These are phyloP conservation scores for Thinocorus orbignyianus DNA, from an alignment of 2,113 vertebrate genomes.

Conservation along the genomic window DNA sequence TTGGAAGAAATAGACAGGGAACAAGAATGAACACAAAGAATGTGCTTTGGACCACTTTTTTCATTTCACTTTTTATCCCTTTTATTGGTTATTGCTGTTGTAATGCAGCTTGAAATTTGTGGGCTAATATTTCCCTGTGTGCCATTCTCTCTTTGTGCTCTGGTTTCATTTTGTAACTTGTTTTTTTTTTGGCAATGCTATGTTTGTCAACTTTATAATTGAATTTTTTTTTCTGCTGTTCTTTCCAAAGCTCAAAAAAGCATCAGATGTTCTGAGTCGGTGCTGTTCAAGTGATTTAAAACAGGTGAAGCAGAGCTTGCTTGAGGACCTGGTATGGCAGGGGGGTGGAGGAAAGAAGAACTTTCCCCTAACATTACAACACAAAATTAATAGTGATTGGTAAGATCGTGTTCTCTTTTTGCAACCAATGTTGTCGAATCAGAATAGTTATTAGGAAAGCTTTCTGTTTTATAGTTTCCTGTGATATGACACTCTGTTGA, in stretches of 20 bases:
- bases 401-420: background rate
- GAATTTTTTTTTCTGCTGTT: background rate
- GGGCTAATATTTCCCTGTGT: background rate
- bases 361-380: background rate
- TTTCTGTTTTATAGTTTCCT: background rate
- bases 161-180: background rate
- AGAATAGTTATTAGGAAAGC: background rate
- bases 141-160: background rate
- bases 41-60: background rate
- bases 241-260: background rate
- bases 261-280: background rate
- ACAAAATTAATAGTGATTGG: background rate
- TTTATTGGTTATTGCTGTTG: background rate
- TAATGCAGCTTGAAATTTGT: background rate
- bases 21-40: background rate
- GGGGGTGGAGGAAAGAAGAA: background rate
- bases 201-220: background rate
- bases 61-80: background rate
- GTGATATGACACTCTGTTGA: background rate
- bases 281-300: background rate
- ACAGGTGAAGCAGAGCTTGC: background rate
- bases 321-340: background rate
- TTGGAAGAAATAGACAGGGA: background rate
- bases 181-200: background rate
- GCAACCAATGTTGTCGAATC: background rate